These are phyloP conservation scores for Rhinolophus sinicus DNA, from an alignment of 2,113 vertebrate species.

Conservation along the genomic window DNA sequence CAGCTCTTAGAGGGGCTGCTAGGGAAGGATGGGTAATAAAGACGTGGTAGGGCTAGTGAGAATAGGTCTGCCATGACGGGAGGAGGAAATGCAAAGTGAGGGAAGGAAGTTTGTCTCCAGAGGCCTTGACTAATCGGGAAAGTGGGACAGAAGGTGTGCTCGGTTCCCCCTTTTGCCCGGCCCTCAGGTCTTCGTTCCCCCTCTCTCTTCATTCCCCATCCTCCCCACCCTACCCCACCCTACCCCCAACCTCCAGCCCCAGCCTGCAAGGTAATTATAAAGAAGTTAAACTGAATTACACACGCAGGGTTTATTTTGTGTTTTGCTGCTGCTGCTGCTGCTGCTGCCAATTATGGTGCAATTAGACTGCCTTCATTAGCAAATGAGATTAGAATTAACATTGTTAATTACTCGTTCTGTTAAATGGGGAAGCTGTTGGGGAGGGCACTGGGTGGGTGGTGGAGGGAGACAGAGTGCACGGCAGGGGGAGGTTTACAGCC, in stretches of 20 bases:
- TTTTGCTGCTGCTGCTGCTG: slow-evolving; percentile 86
- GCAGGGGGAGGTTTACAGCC: background rate
- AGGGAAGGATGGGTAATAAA: background rate
- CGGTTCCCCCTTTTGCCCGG: background rate
- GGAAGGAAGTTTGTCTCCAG: background rate
- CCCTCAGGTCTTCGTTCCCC: background rate
- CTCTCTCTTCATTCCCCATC: background rate
- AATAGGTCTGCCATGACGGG: accelerated
- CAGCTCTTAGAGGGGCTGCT: accelerated
- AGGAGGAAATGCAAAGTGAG: accelerated
- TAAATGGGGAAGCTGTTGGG: slow-evolving; percentile 81
- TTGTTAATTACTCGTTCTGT: slow-evolving; percentile 88
- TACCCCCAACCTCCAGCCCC: slow-evolving; percentile 13
- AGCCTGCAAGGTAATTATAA: slow-evolving; percentile 84
- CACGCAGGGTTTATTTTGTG: slow-evolving; percentile 87
- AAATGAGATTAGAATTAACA: slow-evolving; percentile 91
- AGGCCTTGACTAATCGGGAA: background rate
- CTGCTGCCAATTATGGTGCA: slow-evolving; percentile 87
- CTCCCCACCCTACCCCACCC: background rate
- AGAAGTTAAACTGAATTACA: slow-evolving; percentile 85
- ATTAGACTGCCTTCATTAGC: slow-evolving; percentile 90
- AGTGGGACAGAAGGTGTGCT: background rate
- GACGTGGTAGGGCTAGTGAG: background rate
- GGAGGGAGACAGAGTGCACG: background rate
- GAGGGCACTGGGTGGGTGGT: slow-evolving; percentile 45